Evolutionary conservation across 1,140 invertebrate genomes (phyloP).

Genomic region (Drosophila paulistorum): DNA sequence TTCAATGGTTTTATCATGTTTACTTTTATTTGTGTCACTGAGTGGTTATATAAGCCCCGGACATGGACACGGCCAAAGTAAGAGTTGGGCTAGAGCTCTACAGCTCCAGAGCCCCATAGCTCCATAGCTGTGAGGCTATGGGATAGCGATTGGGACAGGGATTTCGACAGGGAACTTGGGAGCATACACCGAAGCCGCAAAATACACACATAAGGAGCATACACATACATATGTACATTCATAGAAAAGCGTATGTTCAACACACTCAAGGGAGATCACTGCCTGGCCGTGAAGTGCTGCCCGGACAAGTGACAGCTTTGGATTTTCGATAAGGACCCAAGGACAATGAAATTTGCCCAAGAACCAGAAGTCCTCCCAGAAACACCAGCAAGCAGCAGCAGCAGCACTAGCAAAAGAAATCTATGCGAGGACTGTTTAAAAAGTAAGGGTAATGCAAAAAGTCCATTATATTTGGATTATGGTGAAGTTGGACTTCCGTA

Average conservation of each 20-base stretch:
- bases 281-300: slow-evolving; percentile 59
- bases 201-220: slow-evolving; percentile 26
- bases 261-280: slow-evolving; percentile 77
- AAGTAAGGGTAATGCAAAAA: too few relatives aligned
- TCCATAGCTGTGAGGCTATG: too few relatives aligned
- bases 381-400: background rate
- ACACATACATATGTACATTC: too few relatives aligned
- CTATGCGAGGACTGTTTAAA: too few relatives aligned
- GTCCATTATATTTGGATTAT: too few relatives aligned
- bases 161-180: background rate
- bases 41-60: slow-evolving; percentile 74
- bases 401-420: background rate
- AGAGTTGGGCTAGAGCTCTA: slow-evolving; percentile 11
- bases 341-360: slow-evolving; percentile 32
- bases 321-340: slow-evolving; percentile 52
- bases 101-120: slow-evolving; percentile 10
- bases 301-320: slow-evolving; percentile 59
- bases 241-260: slow-evolving; percentile 63
- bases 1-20: slow-evolving; percentile 81
- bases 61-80: slow-evolving; percentile 23
- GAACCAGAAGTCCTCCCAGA: background rate
- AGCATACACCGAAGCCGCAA: slow-evolving; percentile 16
- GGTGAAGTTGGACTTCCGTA: too few relatives aligned
- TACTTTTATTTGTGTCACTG: slow-evolving; percentile 81
- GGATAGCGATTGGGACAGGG: slow-evolving; percentile 32